These are phyloP conservation scores for Danaus plexippus DNA, from an alignment of 1,140 invertebrate species.

Conservation along the genomic window DNA sequence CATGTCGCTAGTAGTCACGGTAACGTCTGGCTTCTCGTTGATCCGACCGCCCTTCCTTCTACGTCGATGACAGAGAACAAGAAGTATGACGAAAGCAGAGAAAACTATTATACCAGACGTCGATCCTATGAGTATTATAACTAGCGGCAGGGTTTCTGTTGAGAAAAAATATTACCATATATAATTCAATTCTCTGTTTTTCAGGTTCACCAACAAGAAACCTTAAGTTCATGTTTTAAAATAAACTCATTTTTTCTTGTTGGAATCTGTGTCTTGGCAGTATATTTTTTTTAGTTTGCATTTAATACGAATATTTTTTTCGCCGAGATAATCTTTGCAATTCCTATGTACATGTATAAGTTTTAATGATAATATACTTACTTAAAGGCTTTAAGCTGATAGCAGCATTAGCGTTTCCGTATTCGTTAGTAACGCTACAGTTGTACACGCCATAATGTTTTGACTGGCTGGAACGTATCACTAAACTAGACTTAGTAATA, in stretches of 20 bases:
- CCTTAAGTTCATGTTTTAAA: neutral
- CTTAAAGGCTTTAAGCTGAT: conserved; percentile 90
- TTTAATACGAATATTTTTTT: too few species aligned
- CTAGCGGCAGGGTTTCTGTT: conserved; percentile 76
- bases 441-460: conserved; percentile 94
- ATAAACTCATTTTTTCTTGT: too few species aligned
- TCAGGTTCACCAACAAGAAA: conserved; percentile 3
- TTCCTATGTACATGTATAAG: too few species aligned
- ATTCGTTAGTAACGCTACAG: conserved; percentile 93
- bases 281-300: too few species aligned
- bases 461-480: conserved; percentile 85
- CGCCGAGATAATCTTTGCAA: too few species aligned
- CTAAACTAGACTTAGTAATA: conserved; percentile 81
- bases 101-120: conserved; percentile 77
- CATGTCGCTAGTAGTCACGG: conserved; percentile 79
- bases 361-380: conserved; percentile 73
- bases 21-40: conserved; percentile 63
- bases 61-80: conserved; percentile 75
- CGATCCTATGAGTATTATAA: conserved; percentile 76
- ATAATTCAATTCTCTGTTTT: neutral
- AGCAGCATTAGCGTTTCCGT: conserved; percentile 86
- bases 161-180: conserved; percentile 16
- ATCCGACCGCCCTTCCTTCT: conserved; percentile 57
- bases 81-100: conserved; percentile 75
- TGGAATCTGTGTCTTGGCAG: too few species aligned